These are phyloP conservation scores for Dendrocopos noguchii DNA, from an alignment of 2,113 vertebrate species.

Conservation along the genomic window DNA sequence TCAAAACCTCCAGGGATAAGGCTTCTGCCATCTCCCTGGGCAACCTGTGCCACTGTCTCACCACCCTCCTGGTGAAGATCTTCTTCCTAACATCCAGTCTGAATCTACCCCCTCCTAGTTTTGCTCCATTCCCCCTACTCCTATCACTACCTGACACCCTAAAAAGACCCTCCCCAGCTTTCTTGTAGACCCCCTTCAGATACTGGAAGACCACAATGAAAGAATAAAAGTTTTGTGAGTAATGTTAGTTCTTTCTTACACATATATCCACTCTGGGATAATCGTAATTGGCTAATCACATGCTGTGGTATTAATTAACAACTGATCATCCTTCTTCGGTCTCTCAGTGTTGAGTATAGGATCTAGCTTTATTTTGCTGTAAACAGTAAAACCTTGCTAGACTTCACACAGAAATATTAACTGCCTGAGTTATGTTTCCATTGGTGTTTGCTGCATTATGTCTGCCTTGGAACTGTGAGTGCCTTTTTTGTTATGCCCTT, in stretches of 20 bases:
- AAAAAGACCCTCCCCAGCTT: no score
- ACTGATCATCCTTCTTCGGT: background rate
- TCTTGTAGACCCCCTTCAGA: no score
- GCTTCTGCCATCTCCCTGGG: no score
- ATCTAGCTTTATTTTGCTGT: background rate
- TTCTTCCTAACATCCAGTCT: no score
- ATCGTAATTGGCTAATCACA: background rate
- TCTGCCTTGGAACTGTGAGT: background rate
- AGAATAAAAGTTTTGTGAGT: background rate
- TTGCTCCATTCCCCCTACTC: no score
- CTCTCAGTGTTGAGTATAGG: background rate
- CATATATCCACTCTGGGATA: background rate
- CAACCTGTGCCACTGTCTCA: no score
- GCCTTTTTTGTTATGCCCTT: background rate
- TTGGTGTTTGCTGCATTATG: background rate
- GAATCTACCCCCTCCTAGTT: no score
- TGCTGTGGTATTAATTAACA: background rate
- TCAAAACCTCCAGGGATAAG: no score
- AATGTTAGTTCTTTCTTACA: background rate
- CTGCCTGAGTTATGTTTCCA: background rate
- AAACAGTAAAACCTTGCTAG: background rate
- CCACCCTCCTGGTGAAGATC: no score
- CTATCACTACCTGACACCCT: no score
- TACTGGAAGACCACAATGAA: no score
- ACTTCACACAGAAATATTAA: background rate